phyloP scores from a whole-genome alignment of 1,140 invertebrate species.

The Ostrea edulis region DNA sequence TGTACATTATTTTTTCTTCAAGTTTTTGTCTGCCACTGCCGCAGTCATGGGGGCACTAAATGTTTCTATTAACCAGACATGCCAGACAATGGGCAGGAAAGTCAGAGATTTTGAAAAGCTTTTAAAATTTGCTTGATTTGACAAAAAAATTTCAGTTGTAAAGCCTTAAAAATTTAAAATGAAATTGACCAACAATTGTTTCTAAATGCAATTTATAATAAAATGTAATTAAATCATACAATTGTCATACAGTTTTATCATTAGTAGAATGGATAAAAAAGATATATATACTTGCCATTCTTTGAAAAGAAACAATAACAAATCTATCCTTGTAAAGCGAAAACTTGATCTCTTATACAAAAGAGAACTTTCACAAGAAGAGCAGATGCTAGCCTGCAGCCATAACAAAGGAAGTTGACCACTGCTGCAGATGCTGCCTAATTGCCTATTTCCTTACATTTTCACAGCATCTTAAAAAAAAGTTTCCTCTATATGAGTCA shows the following conservation, averaged over 20 bases:
- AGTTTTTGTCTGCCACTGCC: constrained; percentile 17
- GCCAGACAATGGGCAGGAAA: not conserved
- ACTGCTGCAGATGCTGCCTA: constrained; percentile 17
- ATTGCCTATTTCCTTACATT: constrained; percentile 30
- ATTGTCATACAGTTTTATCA: not conserved
- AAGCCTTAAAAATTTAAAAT: not conserved
- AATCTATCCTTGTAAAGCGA: not conserved
- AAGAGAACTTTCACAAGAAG: not conserved
- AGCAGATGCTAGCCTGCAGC: not conserved
- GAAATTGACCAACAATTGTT: not conserved
- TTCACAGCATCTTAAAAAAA: constrained; percentile 25
- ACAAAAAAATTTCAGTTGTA: not conserved
- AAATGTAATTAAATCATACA: not conserved
- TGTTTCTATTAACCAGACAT: not conserved
- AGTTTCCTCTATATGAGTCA: not conserved
- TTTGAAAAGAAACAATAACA: not conserved
- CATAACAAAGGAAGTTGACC: constrained; percentile 29
- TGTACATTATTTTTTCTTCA: constrained; percentile 6
- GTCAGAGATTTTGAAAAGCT: not conserved
- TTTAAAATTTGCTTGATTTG: constrained; percentile 8
- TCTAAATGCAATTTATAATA: not conserved
- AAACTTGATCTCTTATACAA: not conserved
- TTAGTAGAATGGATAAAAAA: not conserved
- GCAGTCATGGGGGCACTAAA: constrained; percentile 7
- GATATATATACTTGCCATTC: not conserved